These are phyloP conservation scores for Notolabrus celidotus DNA, from an alignment of 2,797 vertebrate genomes.

Conservation along the genomic window DNA sequence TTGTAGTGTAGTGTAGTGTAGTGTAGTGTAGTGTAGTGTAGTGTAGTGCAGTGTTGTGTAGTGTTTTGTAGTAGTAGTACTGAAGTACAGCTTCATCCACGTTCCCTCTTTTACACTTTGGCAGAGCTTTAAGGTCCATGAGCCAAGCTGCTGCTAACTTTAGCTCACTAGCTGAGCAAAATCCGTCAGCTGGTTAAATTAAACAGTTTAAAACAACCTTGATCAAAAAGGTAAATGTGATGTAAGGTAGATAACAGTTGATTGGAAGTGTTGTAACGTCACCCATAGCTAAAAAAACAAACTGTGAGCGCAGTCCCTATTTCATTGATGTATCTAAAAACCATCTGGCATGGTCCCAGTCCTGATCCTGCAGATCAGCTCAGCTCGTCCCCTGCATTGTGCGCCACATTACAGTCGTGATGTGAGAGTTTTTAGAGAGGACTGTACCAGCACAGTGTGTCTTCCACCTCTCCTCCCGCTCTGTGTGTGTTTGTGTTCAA, in stretches of 20 bases:
- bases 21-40: no score
- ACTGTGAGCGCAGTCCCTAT: no score
- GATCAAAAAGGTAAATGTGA: background rate
- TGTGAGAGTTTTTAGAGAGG: slow-evolving; percentile 26
- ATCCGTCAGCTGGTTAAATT: background rate
- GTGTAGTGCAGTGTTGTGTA: no score
- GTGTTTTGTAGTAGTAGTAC: background rate
- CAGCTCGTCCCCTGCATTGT: slow-evolving; percentile 7
- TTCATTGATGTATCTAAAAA: no score
- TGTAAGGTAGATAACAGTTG: background rate
- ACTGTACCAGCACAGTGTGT: slow-evolving; percentile 25
- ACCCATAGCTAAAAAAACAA: no score
- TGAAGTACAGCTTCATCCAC: background rate
- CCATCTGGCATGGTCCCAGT: background rate
- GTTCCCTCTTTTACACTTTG: background rate
- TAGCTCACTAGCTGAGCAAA: background rate
- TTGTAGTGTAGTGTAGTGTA: no score
- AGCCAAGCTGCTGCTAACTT: slow-evolving; percentile 7
- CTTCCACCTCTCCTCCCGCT: slow-evolving; percentile 29
- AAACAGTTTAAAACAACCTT: background rate
- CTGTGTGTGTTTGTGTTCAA: slow-evolving; percentile 31
- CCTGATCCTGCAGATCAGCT: background rate
- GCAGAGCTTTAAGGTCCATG: background rate
- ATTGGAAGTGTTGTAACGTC: background rate
- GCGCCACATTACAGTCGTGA: slow-evolving; percentile 14